A percentile compares a stretch with the other conserved stretches of the same genome.
Evolutionary conservation across 2,797 vertebrate species (phyloP).

Genomic region (Cyclopterus lumpus): DNA sequence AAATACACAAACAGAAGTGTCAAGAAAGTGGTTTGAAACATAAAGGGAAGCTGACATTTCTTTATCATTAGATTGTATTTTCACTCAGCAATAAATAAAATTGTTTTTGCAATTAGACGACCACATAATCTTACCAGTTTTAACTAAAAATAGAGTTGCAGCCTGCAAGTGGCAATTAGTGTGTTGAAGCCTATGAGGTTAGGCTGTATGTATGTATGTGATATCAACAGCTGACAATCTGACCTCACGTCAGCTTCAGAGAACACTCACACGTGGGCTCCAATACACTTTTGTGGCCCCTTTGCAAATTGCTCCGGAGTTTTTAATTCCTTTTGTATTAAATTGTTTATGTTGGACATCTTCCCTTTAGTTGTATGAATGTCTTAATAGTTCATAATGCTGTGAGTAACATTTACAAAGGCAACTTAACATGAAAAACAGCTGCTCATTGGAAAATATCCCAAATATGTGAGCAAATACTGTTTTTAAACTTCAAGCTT

Average conservation of each 20-base stretch:
- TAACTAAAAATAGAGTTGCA: constrained; percentile 56
- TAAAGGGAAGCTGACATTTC: constrained; percentile 18
- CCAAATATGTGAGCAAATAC: constrained; percentile 8
- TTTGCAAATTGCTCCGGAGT: constrained; percentile 21
- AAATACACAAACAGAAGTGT: constrained; percentile 29
- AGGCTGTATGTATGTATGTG: too few species aligned
- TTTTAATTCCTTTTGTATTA: constrained; percentile 12
- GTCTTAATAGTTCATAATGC: constrained; percentile 3
- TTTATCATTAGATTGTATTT: constrained; percentile 46
- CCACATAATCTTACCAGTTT: constrained; percentile 45
- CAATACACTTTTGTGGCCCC: constrained; percentile 4
- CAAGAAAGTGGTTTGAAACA: constrained; percentile 35
- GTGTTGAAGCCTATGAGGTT: constrained; percentile 39
- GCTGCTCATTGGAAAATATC: background rate
- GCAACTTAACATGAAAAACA: constrained; percentile 8
- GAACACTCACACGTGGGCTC: constrained; percentile 20
- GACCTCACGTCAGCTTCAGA: constrained; percentile 41
- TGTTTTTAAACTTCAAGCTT: too few species aligned
- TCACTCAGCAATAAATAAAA: constrained; percentile 36
- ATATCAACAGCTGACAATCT: constrained; percentile 38
- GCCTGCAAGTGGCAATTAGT: constrained; percentile 49
- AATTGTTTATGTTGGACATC: constrained; percentile 9
- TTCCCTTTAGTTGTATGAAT: constrained; percentile 24
- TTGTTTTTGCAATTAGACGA: constrained; percentile 55
- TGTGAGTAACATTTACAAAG: constrained; percentile 19